Base-by-base conservation (phyloP, 2,113 vertebrate genomes). In the Formicarius rufipectus region DNA sequence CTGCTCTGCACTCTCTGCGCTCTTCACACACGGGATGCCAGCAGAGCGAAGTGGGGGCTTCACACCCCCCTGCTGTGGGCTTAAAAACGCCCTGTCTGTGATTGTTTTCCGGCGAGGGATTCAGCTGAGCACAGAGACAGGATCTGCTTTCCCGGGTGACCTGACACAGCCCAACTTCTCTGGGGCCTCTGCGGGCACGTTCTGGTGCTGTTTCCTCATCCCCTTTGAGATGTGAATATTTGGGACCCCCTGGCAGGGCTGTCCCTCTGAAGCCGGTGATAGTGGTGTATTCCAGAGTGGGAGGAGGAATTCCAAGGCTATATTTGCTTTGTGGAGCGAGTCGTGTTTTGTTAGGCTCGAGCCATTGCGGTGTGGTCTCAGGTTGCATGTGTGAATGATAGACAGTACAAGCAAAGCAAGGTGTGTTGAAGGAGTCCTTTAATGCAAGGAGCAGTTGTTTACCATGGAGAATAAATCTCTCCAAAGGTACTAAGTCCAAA, bases 171-270 rank as follows among this genome's bases (percentile, higher is more conserved):
- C 59, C 31, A 6, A 62, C 63, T 35, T 85, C 83, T 62, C n/a
- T 8, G 81, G 35, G 55, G 27, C 50, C 52, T 14, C 86, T n/a
- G 20, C 0, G 1, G 35, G 67, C 67, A 3, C 1, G 0, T 1
- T 6, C 17, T 45, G n/a, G 10, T 47, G 77, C 30, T 31, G 14
- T 6, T 73, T 25, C 40, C 25, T 30, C 19, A 7, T 15, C 50
- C 33, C 13, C 1, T 49, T 35, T 7, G 76, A 30, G 52, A 15
- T 16, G 23, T 2, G 53, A 12, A 0, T 39, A n/a, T 7, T 49
- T 30, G 2, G 0, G 20, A 33, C 18, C 21, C 24, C 4, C 44
- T 23, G 4, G 47, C 78, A 37, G 42, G 0, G 23, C 14, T 72
- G n/a, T 6, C 47, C 62, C 24, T 16, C 47, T 2, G 63, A 4